Base-by-base conservation (phyloP, 2,797 vertebrate species). In the Morelia viridis region DNA sequence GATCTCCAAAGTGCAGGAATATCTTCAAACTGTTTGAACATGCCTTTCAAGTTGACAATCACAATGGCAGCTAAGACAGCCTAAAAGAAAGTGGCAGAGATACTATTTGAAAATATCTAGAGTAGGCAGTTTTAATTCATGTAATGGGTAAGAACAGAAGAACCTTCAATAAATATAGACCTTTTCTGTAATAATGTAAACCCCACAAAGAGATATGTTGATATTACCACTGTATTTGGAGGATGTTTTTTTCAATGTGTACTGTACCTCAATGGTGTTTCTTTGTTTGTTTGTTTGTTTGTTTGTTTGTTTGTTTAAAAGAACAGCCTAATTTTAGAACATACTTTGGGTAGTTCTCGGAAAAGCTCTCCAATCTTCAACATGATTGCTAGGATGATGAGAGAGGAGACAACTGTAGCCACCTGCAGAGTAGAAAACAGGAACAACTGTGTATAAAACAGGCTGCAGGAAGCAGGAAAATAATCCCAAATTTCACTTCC, bases 291-390 rank as follows among this genome's bases (percentile, higher is more conserved):
- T 15, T 7, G 3, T 24, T 35, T 35, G 35, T 35, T 35, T 35
- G 35, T 35, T 31, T 31, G 8, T 15, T 15, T 7, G 3, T 24
- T 13, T 50, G 64, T 15, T 11, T 31, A 9, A 53, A 64, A n/a
- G 11, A 58, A 58, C 12, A 62, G 46, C 2, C 6, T 35, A 61
- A 22, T 76, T 41, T 41, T 85, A 7, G 17, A 24, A 58, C 89
- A 31, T 96, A 99, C 99, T 98, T 99, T 99, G 86, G 99, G 99
- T 92, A 99, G 97, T 19, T 98, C 96, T 90, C 97, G 96, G 97
- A 99, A 99, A 87, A 99, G 98, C 80, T 96, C 93, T 68, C 99
- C 99, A 0, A 99, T 98, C 97, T 98, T 99, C 93, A 99, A 86
- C 0, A 98, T 98, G 95, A 99, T 98, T 94, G 98, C 95, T 91